Base-by-base conservation (phyloP, 92 coral and sea anemone genomes). In the Zoanthus sansibaricus region DNA sequence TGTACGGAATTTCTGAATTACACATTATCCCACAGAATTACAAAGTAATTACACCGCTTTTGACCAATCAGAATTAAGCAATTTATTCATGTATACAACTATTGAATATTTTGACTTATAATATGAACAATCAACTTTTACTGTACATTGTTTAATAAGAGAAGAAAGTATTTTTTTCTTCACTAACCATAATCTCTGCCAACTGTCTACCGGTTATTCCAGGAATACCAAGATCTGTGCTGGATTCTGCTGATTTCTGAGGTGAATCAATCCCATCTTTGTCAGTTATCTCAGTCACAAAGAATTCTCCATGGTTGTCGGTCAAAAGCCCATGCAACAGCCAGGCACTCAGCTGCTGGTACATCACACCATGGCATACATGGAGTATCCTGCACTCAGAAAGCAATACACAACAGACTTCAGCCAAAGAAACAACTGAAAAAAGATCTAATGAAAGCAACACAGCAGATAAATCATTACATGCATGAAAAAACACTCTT, bases 341-440 rank as follows among this genome's bases (percentile, higher is more conserved):
- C 99, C 99, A 97, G 15, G 98, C 98, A 90, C 98, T 97, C 44
- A 97, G 93, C 75, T 97, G 99, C n/a, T 97, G 93, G 87, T 93
- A 97, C 94, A 97, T 89, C 44, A 97, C 99, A 87, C 98, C 97
- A 92, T 97, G 99, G 71, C 99, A 97, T 73, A 95, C 94, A 91
- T 86, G 90, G 61, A 97, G 88, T 75, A 97, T 96, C 82, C 99
- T 96, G 69, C 31, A 52, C 25, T 30, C 37, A 74, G 71, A 16
- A 49, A 61, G 14, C 42, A 13, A 5, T 30, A 16, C 61, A 51
- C 47, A 51, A 7, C 5, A 20, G 9, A 48, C 73, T 20, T 69
- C 32, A 69, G 73, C 2, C 45, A 1, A 25, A 1, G 15, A 69
- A 30, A 69, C 73, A 25, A 25, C 73, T 32, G 33, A 25, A 20